Conservation (phyloP, 2,888 invertebrate species). For the Graphium colonna region DNA sequence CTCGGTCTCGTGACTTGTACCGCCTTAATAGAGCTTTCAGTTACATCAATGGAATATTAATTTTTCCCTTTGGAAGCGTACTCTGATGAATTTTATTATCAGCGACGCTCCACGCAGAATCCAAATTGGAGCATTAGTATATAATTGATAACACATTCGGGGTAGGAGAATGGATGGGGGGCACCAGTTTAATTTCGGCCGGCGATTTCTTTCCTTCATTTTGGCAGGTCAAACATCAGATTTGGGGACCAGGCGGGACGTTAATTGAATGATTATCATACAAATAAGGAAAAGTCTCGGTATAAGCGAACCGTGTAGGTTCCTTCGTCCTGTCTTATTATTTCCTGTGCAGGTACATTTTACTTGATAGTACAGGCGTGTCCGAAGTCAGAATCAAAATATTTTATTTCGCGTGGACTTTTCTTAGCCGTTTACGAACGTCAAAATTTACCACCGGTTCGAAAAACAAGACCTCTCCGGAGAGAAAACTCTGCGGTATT, state of each 20-base stretch:
- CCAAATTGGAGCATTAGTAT: slow-evolving; percentile 73
- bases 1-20: slow-evolving; percentile 27
- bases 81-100: slow-evolving; percentile 76
- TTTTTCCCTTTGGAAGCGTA: slow-evolving; percentile 70
- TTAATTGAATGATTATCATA: background rate
- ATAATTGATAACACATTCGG: slow-evolving; percentile 70
- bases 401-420: no score
- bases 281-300: background rate
- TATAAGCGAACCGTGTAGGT: background rate
- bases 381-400: no score
- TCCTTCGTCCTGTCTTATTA: no score
- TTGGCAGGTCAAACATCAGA: background rate
- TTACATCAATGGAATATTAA: slow-evolving; percentile 78
- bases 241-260: background rate
- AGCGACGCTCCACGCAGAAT: slow-evolving; percentile 61
- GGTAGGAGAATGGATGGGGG: background rate
- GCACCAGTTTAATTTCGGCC: slow-evolving; percentile 18
- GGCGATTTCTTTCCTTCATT: slow-evolving; percentile 8
- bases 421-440: no score
- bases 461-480: no score
- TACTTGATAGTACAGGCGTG: no score
- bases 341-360: no score
- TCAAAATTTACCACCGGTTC: no score
- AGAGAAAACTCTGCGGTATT: no score
- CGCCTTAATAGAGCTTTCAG: slow-evolving; percentile 52